Conservation (phyloP, 2,797 vertebrate species). For the Tragopan temminckii region DNA sequence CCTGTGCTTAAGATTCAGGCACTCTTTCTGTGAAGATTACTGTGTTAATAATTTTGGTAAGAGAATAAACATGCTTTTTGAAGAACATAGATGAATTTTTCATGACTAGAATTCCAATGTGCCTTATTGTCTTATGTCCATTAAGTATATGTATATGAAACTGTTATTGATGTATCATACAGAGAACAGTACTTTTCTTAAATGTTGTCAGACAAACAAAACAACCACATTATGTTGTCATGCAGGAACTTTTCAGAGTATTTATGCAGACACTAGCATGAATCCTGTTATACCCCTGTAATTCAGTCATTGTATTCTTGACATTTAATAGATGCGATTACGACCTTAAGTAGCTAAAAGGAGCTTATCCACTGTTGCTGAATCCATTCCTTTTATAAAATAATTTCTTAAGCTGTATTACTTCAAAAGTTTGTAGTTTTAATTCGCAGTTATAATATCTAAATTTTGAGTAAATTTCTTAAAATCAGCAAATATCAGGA, state of each 20-base stretch:
- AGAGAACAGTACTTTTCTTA: neutral
- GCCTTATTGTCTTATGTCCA: neutral
- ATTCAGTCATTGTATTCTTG: neutral
- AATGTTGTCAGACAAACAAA: neutral
- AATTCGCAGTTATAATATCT: neutral
- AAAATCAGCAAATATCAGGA: neutral
- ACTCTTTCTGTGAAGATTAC: neutral
- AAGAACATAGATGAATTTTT: neutral
- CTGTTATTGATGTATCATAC: neutral
- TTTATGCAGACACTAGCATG: neutral
- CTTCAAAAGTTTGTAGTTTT: neutral
- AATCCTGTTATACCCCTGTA: neutral
- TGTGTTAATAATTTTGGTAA: neutral
- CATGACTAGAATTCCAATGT: neutral
- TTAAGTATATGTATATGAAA: neutral
- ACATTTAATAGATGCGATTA: neutral
- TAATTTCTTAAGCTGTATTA: neutral
- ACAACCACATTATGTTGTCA: rapidly evolving
- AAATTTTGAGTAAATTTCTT: neutral
- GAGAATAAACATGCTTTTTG: neutral
- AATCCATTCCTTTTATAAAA: neutral
- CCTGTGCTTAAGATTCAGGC: neutral
- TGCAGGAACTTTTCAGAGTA: neutral
- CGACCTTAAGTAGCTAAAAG: neutral
- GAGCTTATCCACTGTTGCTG: neutral